Percentiles rank a stretch among this genome's conserved stretches.
These are phyloP conservation scores for Cryptophagus acutangulus DNA, from an alignment of 2,888 invertebrate genomes.

Conservation along the genomic window DNA sequence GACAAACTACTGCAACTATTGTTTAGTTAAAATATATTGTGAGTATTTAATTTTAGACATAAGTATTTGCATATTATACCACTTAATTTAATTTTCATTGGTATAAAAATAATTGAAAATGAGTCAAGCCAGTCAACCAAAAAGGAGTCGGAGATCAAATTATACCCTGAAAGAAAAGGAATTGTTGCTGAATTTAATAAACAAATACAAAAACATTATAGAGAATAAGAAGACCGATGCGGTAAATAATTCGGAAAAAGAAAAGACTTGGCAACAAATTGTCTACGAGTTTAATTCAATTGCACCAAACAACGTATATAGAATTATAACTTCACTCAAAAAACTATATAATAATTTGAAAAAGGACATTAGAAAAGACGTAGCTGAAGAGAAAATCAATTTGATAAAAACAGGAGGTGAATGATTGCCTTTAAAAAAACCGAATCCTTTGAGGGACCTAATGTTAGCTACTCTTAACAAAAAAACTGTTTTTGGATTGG, in stretches of 20 bases:
- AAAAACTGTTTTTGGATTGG: not conserved
- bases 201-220: not conserved
- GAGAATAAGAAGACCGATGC: slow-evolving; percentile 1
- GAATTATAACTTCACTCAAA: not conserved
- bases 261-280: not conserved
- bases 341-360: slow-evolving; percentile 1
- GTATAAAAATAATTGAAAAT: too few relatives aligned
- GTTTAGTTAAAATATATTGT: too few relatives aligned
- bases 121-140: too few relatives aligned
- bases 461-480: not conserved
- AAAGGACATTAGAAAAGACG: not conserved
- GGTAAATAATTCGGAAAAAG: not conserved
- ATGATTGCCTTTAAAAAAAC: not conserved
- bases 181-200: not conserved
- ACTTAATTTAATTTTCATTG: too few relatives aligned
- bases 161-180: not conserved
- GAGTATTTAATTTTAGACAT: too few relatives aligned
- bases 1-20: too few relatives aligned
- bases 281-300: not conserved
- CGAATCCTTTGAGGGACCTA: not conserved
- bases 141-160: slow-evolving; percentile 1
- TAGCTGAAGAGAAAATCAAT: not conserved
- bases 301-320: not conserved
- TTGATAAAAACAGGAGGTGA: not conserved
- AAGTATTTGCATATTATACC: too few relatives aligned